Evolutionary conservation across 2,113 vertebrate species (phyloP), one percentile per base, ranked within the genome.

Genomic region (Panurus biarmicus): DNA sequence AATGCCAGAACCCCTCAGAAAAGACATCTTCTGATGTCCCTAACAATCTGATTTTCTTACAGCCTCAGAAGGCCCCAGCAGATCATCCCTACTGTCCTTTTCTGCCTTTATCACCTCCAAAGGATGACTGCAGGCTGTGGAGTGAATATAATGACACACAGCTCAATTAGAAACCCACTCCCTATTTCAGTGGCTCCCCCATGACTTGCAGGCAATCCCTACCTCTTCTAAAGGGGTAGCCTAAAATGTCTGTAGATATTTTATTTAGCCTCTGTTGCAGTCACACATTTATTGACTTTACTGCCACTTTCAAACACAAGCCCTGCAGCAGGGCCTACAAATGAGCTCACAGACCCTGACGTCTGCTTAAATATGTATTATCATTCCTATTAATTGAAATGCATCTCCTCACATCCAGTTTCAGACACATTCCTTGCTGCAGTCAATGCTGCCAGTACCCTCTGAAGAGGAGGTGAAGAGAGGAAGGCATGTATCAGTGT

Each of bases 161-260:
- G 21, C 40, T 95, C 84, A 62, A 4, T 31, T 10, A 57, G 58
- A 96, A 96, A 91, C 93, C 35, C 40, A 23, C 66, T 93, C 44
- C 65, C 93, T 78, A 64, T 74, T 95, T 72, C 81, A 79, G 85
- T 88, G 71, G 26, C 35, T 56, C 26, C 54, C 85, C 80, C 64
- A 35, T 48, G 85, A 76, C 89, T 86, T 86, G 72, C 87, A 74
- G 73, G 75, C 67, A 24, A 42, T 50, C 44, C 15, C 58, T 95
- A 28, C 45, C 53, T 71, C 84, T 91, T 25, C 89, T 67, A 81
- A 89, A 91, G 61, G 64, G 35, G 81, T 87, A 90, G 12, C 45
- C 91, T 26, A 71, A 94, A 94, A 36, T n/a, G 14, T n/a, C 62
- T 80, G 33, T 26, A 58, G 29, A 9, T 56, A 12, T 76, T 76